Evolutionary conservation across 2,113 vertebrate genomes (phyloP), one percentile per base, ranked within the genome.

Genomic region (Reinhardtius hippoglossoides): DNA sequence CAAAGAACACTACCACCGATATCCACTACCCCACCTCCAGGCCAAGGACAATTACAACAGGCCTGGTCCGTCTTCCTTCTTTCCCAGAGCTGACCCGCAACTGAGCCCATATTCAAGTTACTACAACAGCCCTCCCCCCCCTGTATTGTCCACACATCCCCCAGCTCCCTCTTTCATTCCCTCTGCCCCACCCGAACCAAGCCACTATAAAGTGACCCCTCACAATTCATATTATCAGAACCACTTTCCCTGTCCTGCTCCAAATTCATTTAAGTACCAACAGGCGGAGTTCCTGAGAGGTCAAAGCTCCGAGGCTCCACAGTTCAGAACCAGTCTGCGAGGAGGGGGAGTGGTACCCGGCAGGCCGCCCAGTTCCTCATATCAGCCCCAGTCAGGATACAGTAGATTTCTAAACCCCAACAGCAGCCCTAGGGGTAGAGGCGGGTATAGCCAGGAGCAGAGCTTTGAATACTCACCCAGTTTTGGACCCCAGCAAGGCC

Each of bases 231-330:
- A 76, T 35, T 60, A 58, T 67, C 74, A 56, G 1, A 70, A 62
- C 65, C 55, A 52, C 66, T 1, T 0, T 40, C n/a, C 21, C 63
- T 20, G 1, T 26, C 65, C 44, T 4, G 1, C 0, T 20, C 77
- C 72, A 5, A 76, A 64, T 78, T 89, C 85, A 23, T 91, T 93
- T 72, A 82, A 66, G 26, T 35, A 74, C 31, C 92, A 91, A 65
- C 97, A 96, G 85, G 74, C 86, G 67, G 91, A 92, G 12, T 95
- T 96, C 64, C 92, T 96, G 1, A 67, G 81, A 26, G 95, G 96
- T 26, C 88, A 40, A 37, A 70, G 64, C 44, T 0, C 81, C 0
- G 94, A 94, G 59, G 94, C 91, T 0, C 94, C 95, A 0, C 87
- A 88, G 9, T 94, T 69, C 61, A 67, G 57, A 64, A 4, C 5